Base-by-base conservation (phyloP, 2,888 invertebrate species). In the Drosophila lacicola region DNA sequence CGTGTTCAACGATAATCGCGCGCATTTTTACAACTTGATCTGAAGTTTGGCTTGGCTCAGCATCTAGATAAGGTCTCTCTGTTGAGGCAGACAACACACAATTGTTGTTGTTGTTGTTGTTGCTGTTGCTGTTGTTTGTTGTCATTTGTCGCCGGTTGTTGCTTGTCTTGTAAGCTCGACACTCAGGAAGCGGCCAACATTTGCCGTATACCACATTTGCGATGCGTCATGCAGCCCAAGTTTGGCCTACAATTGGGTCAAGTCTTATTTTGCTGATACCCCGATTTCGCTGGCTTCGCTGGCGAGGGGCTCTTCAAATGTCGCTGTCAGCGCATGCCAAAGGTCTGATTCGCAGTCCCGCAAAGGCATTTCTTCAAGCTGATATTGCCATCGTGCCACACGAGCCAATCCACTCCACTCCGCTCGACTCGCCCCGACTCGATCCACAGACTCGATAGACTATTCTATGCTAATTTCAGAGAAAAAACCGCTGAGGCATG, bases 11-110 rank as follows among this genome's bases (percentile, higher is more conserved):
- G 76, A 72, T 76, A 76, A 76, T 76, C 75, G 63, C 54, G 50
- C 69, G 73, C 82, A 81, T 81, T 81, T 82, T 81, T 81, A 81
- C 81, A 81, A 85, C 84, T 89, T 85, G 84, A 85, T 85, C 84
- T 88, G 72, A 70, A 62, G 66, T 54, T 62, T 62, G 41, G 64
- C 53, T 64, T 21, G 54, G 44, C 25, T 17, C 62, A 64, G 70
- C 81, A 86, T 84, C 83, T 83, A 86, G 89, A 84, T 84, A 84
- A 84, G 81, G 55, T 68, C 50, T 62, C 29, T 8, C 29, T 8
- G 8, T 8, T 29, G 53, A 46, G 25, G 51, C 44, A 50, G 36
- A 53, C 51, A 61, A 56, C 44, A 36, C 47, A 68, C 74, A 61
- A 86, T 69, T 66, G 82, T 55, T 73, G 41, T 37, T 21, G 61